Base-by-base conservation (phyloP, 2,113 vertebrate genomes). In the Pelecanus crispus region DNA sequence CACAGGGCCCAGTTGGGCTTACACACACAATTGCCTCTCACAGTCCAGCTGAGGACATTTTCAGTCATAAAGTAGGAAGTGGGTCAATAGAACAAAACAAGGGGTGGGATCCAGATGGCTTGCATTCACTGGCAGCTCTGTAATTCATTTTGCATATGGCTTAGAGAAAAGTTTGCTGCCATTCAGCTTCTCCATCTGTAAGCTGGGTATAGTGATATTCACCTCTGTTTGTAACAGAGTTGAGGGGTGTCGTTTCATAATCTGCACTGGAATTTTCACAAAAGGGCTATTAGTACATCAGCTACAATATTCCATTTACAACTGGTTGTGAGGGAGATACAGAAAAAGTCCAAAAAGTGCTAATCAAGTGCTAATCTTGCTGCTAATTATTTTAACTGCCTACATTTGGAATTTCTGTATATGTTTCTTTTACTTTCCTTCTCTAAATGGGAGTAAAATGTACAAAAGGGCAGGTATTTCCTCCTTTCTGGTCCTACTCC, bases 381-480 rank as follows among this genome's bases (percentile, higher is more conserved):
- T 71, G 79, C 87, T 97, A 88, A 97, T 97, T 97, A 96, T 90
- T 77, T 86, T 95, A 94, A 83, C 82, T 78, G 87, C 92, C 87
- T 94, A 62, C 70, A 75, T 94, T 96, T 53, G 86, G 74, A 84
- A 86, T 93, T 63, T 96, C 84, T 97, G 68, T 92, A 55, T 93
- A 86, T 70, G 68, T 95, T 56, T 78, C 84, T 94, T 56, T 56
- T 58, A 65, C 73, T 84, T 97, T 95, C 81, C 86, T 92, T 85
- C 92, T 88, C 80, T 85, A 95, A 96, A 95, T 89, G 86, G 92
- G 96, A 96, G 82, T 84, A n/a, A 95, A 92, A 79, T 18, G 89
- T 82, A 96, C 88, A 95, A 96, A 96, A 97, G 97, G 97, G 96
- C 91, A 96, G 96, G 95, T 96, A 94, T 97, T 97, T 97, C 97